These are phyloP conservation scores for Poecilus cupreus DNA, from an alignment of 2,888 invertebrate species.

Conservation along the genomic window DNA sequence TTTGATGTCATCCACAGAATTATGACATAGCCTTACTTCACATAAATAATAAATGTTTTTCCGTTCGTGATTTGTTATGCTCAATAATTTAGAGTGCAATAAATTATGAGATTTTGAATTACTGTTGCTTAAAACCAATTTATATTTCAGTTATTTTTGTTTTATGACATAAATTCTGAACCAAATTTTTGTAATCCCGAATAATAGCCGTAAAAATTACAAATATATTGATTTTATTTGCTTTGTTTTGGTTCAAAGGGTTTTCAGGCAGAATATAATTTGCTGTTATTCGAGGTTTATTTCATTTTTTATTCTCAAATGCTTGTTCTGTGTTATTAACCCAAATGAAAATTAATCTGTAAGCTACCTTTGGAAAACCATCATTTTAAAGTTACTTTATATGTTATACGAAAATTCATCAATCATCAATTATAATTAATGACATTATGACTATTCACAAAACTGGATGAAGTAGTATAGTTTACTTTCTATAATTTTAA, in stretches of 20 bases:
- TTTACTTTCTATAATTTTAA: too few species aligned
- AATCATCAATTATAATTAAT: too few species aligned
- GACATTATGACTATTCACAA: too few species aligned
- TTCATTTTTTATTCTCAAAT: too few species aligned
- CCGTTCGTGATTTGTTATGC: neutral
- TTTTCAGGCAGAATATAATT: neutral
- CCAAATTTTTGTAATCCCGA: neutral
- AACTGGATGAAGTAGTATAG: too few species aligned
- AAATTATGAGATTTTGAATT: neutral
- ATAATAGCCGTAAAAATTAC: neutral
- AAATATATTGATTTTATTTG: neutral
- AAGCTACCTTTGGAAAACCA: too few species aligned
- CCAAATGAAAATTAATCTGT: too few species aligned
- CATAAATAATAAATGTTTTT: neutral
- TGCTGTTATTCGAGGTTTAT: neutral
- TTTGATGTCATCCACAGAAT: neutral
- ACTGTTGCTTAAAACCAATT: neutral
- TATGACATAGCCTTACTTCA: neutral
- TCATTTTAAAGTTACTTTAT: too few species aligned
- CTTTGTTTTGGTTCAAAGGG: neutral
- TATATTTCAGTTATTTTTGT: neutral
- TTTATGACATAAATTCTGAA: too few species aligned
- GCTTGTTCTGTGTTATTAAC: too few species aligned
- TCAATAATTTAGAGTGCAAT: neutral
- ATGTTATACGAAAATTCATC: too few species aligned